A percentile compares a stretch with the other conserved stretches of the same genome.
Conservation (phyloP, 2,888 invertebrate genomes). For the Andrena minutula region DNA sequence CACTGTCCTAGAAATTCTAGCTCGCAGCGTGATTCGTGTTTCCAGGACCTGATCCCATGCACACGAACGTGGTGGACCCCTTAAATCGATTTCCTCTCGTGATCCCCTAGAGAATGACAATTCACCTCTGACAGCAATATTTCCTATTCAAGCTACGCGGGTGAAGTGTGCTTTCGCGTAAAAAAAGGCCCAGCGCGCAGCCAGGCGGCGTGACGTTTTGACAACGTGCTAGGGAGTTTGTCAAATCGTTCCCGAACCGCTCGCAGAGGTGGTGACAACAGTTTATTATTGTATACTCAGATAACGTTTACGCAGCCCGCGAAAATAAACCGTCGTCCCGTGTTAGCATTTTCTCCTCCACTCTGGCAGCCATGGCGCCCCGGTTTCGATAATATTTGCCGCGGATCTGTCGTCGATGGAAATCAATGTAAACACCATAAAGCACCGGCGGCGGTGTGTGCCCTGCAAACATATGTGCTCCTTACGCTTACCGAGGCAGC, state of each 20-base stretch:
- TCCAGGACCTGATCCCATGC: no score
- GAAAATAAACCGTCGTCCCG: slow-evolving; percentile 58
- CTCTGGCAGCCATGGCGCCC: slow-evolving; percentile 9
- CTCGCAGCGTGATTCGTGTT: no score
- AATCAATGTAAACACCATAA: slow-evolving; percentile 75
- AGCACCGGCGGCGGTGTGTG: slow-evolving; percentile 43
- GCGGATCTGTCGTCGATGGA: slow-evolving; percentile 65
- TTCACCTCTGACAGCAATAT: no score
- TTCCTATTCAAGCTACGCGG: no score
- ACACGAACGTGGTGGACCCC: no score
- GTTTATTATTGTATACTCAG: slow-evolving; percentile 55
- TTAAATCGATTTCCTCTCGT: no score
- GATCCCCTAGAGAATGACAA: no score
- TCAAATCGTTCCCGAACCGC: slow-evolving; percentile 15
- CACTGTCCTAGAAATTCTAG: no score
- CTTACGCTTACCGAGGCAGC: slow-evolving; percentile 47
- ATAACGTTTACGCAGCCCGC: slow-evolving; percentile 43
- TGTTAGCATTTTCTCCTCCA: slow-evolving; percentile 12
- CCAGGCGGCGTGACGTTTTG: no score
- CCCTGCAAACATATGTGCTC: slow-evolving; percentile 53
- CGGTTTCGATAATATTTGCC: slow-evolving; percentile 72
- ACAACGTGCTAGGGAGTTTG: neutral
- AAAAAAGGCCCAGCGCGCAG: no score
- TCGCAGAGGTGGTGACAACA: neutral
- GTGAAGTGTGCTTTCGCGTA: no score